phyloP scores from a whole-genome alignment of 2,797 vertebrate species.

The Sphenopsis melanotis region DNA sequence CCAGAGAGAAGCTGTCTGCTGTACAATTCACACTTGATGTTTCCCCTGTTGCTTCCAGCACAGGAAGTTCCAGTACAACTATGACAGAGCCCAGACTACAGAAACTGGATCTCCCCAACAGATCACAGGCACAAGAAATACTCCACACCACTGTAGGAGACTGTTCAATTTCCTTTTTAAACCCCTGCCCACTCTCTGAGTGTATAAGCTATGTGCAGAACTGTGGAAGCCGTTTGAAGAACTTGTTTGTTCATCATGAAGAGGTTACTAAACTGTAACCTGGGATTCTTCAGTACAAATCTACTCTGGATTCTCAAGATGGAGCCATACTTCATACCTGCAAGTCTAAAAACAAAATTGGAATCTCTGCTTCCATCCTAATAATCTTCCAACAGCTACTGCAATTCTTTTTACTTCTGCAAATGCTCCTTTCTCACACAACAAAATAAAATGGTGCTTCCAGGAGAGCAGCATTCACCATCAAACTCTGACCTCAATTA shows the following conservation, averaged over 20 bases:
- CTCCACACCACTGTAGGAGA: background rate
- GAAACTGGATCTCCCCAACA: background rate
- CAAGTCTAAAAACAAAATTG: background rate
- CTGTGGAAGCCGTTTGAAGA: background rate
- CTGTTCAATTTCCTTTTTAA: background rate
- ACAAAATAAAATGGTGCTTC: background rate
- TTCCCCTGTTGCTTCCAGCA: background rate
- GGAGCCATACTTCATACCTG: background rate
- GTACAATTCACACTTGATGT: fast-evolving
- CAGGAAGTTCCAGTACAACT: background rate
- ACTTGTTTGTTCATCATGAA: background rate
- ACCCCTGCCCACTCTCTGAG: background rate
- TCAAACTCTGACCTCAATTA: background rate
- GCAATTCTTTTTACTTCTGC: background rate
- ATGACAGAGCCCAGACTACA: fast-evolving
- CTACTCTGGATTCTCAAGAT: background rate
- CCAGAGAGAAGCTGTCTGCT: background rate
- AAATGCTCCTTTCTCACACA: background rate
- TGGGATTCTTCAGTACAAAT: background rate
- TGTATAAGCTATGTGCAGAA: background rate
- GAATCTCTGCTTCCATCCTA: background rate
- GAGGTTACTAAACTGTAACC: background rate
- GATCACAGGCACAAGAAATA: background rate
- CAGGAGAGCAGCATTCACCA: background rate
- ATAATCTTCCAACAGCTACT: background rate